Base-by-base conservation (phyloP, 1,140 invertebrate species). In the Pseudomyrmex pallidus region DNA sequence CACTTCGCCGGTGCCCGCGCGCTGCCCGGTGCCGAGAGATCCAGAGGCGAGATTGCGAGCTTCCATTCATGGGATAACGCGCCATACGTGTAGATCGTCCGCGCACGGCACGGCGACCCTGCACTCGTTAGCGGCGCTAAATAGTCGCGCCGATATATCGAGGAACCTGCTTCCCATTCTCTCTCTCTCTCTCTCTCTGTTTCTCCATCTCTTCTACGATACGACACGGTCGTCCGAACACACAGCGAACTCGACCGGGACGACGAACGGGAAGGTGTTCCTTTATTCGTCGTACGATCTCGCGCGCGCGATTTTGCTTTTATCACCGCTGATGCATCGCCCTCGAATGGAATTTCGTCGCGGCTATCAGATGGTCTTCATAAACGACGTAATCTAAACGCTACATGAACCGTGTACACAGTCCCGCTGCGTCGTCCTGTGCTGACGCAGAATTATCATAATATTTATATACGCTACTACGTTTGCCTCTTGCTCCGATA, bases 101-200 rank as follows among this genome's bases (percentile, higher is more conserved):
- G 70, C 72, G 70, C 44, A 48, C 46, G 82, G 35, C 35, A 66
- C 63, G 46, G 48, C 46, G 52, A 73, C 67, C 64, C 25, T 76
- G 87, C 80, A 86, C 87, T 89, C 87, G 87, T 89, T 89, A 89
- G 87, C 87, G 84, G 73, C 87, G 87, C 87, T 89, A 89, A 89
- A 89, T 89, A 83, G 87, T 88, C 87, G 83, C 74, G 44, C 87
- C 67, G 85, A 89, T 87, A 85, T 86, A 89, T 89, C 87, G 84
- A 64, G 25, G 12, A 76, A 54, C 48, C 20, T 62, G 52, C 35
- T 25, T 7, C 17, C 12, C n/a, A n/a, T 20, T 15, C n/a, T 57
- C 20, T 72, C 52, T 48, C n/a, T 22, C 54, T 15, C n/a, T 57
- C 20, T 72, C 35, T 48, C 20, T 44, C 12, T 13, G 1, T 52